phyloP scores from a whole-genome alignment of 2,797 vertebrate genomes.

The Halcyon smyrnensis region DNA sequence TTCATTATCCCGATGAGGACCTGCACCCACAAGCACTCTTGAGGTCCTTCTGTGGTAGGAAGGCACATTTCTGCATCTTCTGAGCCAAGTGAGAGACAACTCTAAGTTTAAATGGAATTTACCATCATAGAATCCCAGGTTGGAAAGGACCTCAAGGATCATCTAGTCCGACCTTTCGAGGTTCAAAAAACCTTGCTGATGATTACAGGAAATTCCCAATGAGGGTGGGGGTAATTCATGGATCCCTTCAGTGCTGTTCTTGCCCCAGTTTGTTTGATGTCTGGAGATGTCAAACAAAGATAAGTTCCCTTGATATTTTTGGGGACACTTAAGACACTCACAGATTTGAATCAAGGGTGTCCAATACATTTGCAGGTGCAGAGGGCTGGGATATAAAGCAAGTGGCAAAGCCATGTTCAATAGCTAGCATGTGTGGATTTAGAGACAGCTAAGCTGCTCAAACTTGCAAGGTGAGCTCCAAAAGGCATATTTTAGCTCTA shows the following conservation, averaged over 20 bases:
- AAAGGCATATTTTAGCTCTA: not conserved
- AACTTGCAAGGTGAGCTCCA: not conserved
- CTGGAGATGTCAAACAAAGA: not conserved
- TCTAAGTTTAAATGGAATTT: not conserved
- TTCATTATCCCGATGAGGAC: not conserved
- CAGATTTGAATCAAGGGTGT: not conserved
- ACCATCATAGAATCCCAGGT: no score
- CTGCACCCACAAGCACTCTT: not conserved
- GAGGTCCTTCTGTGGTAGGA: not conserved
- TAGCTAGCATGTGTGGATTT: not conserved
- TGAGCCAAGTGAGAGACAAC: fast-evolving
- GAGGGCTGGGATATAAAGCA: not conserved
- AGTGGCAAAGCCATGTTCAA: not conserved
- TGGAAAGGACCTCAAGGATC: no score
- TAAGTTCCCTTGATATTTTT: not conserved
- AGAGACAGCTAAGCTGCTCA: not conserved
- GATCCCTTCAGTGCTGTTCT: not conserved
- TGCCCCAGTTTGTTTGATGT: not conserved
- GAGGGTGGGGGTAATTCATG: not conserved
- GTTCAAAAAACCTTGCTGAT: not conserved
- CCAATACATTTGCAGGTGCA: not conserved
- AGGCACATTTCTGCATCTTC: not conserved
- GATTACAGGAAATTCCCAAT: not conserved
- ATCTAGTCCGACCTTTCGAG: no score
- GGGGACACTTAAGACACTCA: not conserved